These are phyloP conservation scores for Spinibarbus caldwelli DNA, from an alignment of 2,797 vertebrate genomes.

Conservation along the genomic window DNA sequence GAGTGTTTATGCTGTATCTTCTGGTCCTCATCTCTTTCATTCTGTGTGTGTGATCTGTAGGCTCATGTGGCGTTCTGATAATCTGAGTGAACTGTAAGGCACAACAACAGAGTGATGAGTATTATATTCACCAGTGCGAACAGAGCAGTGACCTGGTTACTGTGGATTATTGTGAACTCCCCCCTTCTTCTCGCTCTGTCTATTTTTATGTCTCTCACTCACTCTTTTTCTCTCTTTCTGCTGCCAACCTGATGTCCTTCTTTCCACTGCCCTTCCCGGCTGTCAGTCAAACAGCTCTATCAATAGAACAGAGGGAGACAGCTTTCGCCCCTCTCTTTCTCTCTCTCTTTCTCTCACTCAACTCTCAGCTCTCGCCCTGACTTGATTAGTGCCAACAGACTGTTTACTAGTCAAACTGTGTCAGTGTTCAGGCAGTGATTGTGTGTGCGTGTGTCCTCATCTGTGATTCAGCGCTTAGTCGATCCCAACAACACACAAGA, in stretches of 20 bases:
- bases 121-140: slow-evolving; percentile 2
- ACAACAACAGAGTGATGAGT: slow-evolving; percentile 23
- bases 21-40: slow-evolving; percentile 21
- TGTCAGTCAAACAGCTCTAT: slow-evolving; percentile 50
- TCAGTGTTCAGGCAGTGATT: slow-evolving; percentile 40
- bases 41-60: slow-evolving; percentile 10
- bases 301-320: slow-evolving; percentile 37
- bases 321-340: background rate
- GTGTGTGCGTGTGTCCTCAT: slow-evolving; percentile 37
- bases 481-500: slow-evolving; percentile 51
- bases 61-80: slow-evolving; percentile 12
- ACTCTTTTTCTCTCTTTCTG: slow-evolving; percentile 36
- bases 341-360: too few relatives aligned
- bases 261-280: slow-evolving; percentile 45
- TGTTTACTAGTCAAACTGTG: slow-evolving; percentile 52
- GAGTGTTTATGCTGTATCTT: slow-evolving; percentile 38
- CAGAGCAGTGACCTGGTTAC: slow-evolving; percentile 38
- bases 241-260: slow-evolving; percentile 54
- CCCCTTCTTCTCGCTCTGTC: slow-evolving; percentile 42
- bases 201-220: slow-evolving; percentile 50
- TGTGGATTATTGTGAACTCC: slow-evolving; percentile 41
- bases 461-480: slow-evolving; percentile 58
- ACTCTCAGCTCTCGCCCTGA: background rate
- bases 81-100: slow-evolving; percentile 2
- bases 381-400: slow-evolving; percentile 33